A percentile compares a stretch with the other conserved stretches of the same genome.
These are phyloP conservation scores for Axea sp. DNA, from an alignment of 2,888 invertebrate species.

Conservation along the genomic window DNA sequence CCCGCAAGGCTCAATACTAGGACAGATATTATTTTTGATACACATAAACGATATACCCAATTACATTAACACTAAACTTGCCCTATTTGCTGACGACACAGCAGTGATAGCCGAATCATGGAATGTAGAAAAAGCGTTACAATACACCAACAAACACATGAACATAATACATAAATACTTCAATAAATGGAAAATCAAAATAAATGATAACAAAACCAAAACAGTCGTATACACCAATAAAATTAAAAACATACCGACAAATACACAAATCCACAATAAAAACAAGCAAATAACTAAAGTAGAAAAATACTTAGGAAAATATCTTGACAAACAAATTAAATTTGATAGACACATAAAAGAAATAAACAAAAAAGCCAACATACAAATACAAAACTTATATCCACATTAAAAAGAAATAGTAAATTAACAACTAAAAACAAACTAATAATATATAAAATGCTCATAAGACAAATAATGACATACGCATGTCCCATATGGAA, in stretches of 20 bases:
- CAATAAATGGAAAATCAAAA: conserved; percentile 1
- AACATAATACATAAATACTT: background rate
- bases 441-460: background rate
- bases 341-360: background rate
- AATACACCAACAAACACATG: background rate
- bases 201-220: background rate
- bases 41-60: conserved; percentile 3
- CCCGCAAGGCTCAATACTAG: conserved; percentile 37
- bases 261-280: too few relatives aligned
- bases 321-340: conserved; percentile 1
- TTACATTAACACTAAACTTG: background rate
- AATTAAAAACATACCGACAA: too few relatives aligned
- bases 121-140: background rate
- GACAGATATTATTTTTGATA: background rate
- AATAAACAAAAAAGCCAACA: background rate
- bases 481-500: background rate
- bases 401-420: background rate
- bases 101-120: background rate
- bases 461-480: background rate
- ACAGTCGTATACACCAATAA: background rate
- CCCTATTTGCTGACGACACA: background rate
- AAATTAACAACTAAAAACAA: background rate
- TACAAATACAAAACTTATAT: background rate
- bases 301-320: conserved; percentile 3
- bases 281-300: too few relatives aligned